Evolutionary conservation across 1,140 invertebrate species (phyloP).

Genomic region (Conus betulinus): DNA sequence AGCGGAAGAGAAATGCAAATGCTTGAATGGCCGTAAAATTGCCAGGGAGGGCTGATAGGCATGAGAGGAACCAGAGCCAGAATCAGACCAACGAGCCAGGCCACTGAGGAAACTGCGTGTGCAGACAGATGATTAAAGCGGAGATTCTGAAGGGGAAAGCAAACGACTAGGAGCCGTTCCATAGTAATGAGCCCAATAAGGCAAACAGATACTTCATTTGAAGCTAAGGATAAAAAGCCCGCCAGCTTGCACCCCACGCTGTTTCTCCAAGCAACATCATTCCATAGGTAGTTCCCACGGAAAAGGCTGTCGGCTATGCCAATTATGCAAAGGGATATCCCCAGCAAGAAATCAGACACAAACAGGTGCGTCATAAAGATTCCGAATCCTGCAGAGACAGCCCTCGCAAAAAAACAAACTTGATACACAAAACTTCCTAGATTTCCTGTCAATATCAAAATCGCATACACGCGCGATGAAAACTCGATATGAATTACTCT

Average conservation of each 20-base stretch:
- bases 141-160: slow-evolving; percentile 53
- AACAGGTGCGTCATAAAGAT: slow-evolving; percentile 55
- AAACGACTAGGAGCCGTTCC: slow-evolving; percentile 57
- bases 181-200: slow-evolving; percentile 60
- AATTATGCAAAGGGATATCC: slow-evolving; percentile 61
- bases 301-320: slow-evolving; percentile 54
- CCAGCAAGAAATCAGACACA: slow-evolving; percentile 63
- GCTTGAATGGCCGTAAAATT: slow-evolving; percentile 35
- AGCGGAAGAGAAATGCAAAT: slow-evolving; percentile 19
- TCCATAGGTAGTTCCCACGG: slow-evolving; percentile 51
- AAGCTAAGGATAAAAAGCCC: slow-evolving; percentile 56
- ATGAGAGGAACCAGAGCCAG: not conserved
- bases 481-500: not conserved
- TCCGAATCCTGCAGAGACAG: not conserved
- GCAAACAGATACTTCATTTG: slow-evolving; percentile 56
- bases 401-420: not conserved
- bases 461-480: not conserved
- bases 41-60: slow-evolving; percentile 13
- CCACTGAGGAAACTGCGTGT: not conserved
- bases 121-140: not conserved
- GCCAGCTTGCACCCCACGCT: slow-evolving; percentile 53
- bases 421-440: slow-evolving; percentile 11
- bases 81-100: slow-evolving; percentile 44
- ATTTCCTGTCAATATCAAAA: not conserved
- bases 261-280: slow-evolving; percentile 51